Evolutionary conservation across 1,140 invertebrate species (phyloP).

Genomic region (Neuroterus valhalla): DNA sequence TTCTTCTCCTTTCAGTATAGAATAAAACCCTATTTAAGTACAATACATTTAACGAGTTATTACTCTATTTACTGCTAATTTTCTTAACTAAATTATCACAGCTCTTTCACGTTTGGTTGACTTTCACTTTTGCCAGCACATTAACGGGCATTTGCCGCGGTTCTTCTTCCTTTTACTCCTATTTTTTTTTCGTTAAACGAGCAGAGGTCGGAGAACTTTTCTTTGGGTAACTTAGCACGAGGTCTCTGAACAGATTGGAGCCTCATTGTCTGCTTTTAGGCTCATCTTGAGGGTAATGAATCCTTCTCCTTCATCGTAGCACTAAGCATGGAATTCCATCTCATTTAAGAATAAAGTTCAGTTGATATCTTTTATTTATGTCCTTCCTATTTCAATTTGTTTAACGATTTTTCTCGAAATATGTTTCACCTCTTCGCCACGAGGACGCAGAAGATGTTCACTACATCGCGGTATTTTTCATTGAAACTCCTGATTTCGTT

Average conservation of each 20-base stretch:
- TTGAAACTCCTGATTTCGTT: background rate
- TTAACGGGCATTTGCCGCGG: background rate
- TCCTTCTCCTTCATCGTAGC: constrained; percentile 35
- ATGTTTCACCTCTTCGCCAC: background rate
- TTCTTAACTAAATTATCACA: constrained; percentile 59
- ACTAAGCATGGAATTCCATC: constrained; percentile 3
- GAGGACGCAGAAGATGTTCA: background rate
- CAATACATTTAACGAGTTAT: constrained; percentile 17
- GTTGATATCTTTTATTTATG: background rate
- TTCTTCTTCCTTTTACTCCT: constrained; percentile 22
- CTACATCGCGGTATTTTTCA: background rate
- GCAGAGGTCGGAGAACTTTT: background rate
- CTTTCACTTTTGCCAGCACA: constrained; percentile 52
- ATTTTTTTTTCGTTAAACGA: background rate
- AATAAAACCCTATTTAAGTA: constrained; percentile 24
- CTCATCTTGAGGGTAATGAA: constrained; percentile 32
- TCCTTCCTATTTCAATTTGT: background rate
- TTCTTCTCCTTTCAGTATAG: background rate
- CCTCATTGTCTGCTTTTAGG: constrained; percentile 22
- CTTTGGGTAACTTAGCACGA: constrained; percentile 43
- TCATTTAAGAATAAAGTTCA: constrained; percentile 22
- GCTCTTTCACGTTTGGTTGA: constrained; percentile 62
- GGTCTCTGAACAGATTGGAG: constrained; percentile 16
- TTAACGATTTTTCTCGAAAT: background rate
- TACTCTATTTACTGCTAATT: constrained; percentile 26